Percentiles rank a stretch among this genome's conserved stretches.
Evolutionary conservation across 2,113 vertebrate species (phyloP).

Genomic region (Siniperca knerii): DNA sequence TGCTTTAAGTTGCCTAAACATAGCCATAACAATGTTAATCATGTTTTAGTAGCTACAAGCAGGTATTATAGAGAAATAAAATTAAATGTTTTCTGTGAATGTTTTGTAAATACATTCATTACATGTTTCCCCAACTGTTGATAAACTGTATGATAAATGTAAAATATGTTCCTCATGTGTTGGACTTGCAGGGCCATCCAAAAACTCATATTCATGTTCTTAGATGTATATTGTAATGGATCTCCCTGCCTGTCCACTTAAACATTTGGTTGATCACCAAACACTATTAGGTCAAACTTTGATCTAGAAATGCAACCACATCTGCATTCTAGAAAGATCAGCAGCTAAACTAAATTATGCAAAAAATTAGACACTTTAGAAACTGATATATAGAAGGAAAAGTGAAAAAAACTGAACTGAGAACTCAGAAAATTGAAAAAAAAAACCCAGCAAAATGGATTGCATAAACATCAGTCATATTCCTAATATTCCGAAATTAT

Average conservation of each 20-base stretch:
- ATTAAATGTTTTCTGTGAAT: no score
- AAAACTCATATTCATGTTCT: neutral
- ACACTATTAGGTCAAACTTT: neutral
- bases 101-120: no score
- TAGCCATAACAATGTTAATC: no score
- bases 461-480: conserved; percentile 16
- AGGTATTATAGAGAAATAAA: no score
- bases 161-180: neutral
- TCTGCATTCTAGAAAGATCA: neutral
- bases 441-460: neutral
- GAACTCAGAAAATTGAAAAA: neutral
- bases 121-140: neutral
- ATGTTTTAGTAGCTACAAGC: no score
- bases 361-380: neutral
- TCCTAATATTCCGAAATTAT: conserved; percentile 40
- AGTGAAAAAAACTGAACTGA: neutral
- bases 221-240: neutral
- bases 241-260: neutral
- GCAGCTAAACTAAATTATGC: neutral
- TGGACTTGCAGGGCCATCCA: no score
- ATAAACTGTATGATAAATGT: neutral
- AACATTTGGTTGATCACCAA: neutral
- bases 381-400: neutral
- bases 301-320: no score
- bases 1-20: no score